Percentiles rank a stretch among this genome's conserved stretches.
These are phyloP conservation scores for Callopanchax toddi DNA, from an alignment of 2,113 vertebrate genomes.

Conservation along the genomic window DNA sequence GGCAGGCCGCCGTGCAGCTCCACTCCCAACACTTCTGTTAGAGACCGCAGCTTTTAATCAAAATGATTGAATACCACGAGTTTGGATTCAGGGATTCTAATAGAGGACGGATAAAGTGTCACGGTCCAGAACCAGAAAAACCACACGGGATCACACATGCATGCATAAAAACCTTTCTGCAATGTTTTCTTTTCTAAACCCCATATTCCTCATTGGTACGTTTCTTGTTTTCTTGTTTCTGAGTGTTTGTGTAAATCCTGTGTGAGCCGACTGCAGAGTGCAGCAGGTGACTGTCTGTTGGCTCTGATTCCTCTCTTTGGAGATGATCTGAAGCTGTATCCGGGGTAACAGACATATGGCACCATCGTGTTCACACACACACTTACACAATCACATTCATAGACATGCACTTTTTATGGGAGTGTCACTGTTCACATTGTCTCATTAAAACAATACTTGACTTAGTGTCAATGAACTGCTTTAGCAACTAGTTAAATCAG, in stretches of 20 bases:
- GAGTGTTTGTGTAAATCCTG: constrained; percentile 37
- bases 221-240: constrained; percentile 51
- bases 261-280: constrained; percentile 38
- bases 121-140: constrained; percentile 79
- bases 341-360: constrained; percentile 68
- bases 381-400: constrained; percentile 17
- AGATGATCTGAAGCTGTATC: constrained; percentile 87
- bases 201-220: constrained; percentile 51
- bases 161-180: constrained; percentile 68
- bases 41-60: constrained; percentile 99
- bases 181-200: constrained; percentile 24
- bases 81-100: constrained; percentile 94
- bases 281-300: constrained; percentile 40
- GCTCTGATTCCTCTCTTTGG: constrained; percentile 68
- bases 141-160: constrained; percentile 73
- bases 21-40: constrained; percentile 97
- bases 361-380: constrained; percentile 13
- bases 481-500: no score
- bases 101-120: constrained; percentile 81
- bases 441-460: no score
- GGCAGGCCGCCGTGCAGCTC: constrained; percentile 92
- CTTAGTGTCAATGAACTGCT: no score
- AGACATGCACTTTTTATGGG: constrained; percentile 77
- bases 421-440: no score
- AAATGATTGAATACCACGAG: constrained; percentile 99